phyloP scores from a whole-genome alignment of 92 coral and sea anemone species.

The Siderastrea siderea region DNA sequence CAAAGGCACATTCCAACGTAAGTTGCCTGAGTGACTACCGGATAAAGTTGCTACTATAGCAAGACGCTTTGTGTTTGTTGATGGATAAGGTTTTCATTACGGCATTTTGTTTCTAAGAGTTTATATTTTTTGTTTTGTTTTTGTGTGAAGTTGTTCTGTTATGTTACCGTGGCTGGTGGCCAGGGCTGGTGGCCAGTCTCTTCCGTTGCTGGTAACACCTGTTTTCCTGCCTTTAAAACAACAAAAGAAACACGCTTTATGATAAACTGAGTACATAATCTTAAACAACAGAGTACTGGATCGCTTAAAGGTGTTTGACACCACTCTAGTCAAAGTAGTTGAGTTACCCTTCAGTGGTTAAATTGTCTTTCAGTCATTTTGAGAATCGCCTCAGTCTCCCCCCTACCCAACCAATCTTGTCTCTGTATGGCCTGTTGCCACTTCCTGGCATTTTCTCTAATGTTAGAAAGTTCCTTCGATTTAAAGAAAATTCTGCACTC shows the following conservation, averaged over 20 bases:
- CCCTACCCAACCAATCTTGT: neutral
- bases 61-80: too few species aligned
- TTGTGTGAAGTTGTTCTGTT: neutral
- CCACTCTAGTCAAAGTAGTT: neutral
- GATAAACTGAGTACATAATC: neutral
- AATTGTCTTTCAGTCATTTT: neutral
- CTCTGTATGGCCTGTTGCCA: too few species aligned
- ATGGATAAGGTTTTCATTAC: too few species aligned
- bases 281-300: neutral
- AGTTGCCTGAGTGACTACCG: too few species aligned
- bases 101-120: too few species aligned
- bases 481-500: neutral
- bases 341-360: neutral
- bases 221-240: neutral
- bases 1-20: too few species aligned
- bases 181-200: neutral
- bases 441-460: too few species aligned
- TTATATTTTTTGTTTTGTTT: neutral
- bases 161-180: neutral
- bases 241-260: constrained; percentile 22
- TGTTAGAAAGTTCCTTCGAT: neutral
- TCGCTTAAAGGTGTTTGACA: neutral
- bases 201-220: constrained; percentile 3
- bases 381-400: neutral
- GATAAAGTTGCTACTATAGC: too few species aligned